Base-by-base conservation (phyloP, 1,140 invertebrate species). In the Paramacrobiotus metropolitanus region DNA sequence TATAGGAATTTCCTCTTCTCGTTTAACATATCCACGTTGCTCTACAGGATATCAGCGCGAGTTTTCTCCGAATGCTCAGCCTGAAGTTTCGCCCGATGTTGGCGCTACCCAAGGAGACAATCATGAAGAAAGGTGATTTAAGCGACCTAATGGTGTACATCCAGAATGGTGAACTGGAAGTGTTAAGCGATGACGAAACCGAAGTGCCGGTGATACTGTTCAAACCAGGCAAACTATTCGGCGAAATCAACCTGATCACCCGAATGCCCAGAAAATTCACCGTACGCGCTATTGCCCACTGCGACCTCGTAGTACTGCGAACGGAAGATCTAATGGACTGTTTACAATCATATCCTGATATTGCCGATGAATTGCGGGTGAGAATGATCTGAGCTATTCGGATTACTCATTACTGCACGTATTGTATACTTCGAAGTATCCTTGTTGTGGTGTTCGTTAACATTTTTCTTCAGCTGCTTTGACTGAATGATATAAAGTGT, bases 141-240 rank as follows among this genome's bases (percentile, higher is more conserved):
- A 55, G 48, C 24, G 48, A 55, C 24, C 48, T 55, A 4, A 55
- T 55, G 48, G 48, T 55, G 15, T 55, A 55, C 48, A 28, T 55
- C 15, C 48, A 55, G 48, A 20, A 28, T 28, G 48, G 48, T 28
- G 48, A 55, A 24, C 48, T 55, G 15, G 48, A 55, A 55, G 24
- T 55, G 15, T 24, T 55, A 24, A 55, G 48, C 24, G 48, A 55
- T 24, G 48, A 55, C 48, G 48, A 55, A 24, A 55, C 15, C 28
- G 48, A 15, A 20, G 48, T 55, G 4, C 48, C 48, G 24, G 48
- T 55, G 15, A 9, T 55, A 9, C 24, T 55, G 48, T 28, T 55
- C 15, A 55, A 55, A 24, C 24, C 48, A 9, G 48, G 48, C 15
- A 55, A 55, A 28, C 24, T 55, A 4, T 55, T 55, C 24, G 48